phyloP scores from a whole-genome alignment of 1,140 invertebrate genomes.

The Apolygus lucorum region DNA sequence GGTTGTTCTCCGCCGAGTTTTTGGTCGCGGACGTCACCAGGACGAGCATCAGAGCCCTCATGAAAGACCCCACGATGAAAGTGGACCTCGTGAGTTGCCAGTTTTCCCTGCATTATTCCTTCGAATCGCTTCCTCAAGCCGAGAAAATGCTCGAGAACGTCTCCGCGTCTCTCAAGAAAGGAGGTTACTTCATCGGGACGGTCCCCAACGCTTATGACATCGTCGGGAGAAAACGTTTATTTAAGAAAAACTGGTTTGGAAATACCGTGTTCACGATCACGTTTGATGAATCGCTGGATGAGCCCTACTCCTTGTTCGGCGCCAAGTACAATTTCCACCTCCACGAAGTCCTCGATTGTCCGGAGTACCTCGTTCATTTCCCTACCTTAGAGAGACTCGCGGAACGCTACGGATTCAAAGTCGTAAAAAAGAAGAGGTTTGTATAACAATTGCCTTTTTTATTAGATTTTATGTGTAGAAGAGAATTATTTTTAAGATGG shows the following conservation, averaged over 20 bases:
- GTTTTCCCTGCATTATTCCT: conserved; percentile 95
- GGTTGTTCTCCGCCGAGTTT: conserved; percentile 77
- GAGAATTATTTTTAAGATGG: no score
- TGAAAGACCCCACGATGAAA: conserved; percentile 45
- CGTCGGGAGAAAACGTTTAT: conserved; percentile 54
- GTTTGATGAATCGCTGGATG: conserved; percentile 60
- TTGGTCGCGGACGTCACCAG: conserved; percentile 84
- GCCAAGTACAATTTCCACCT: conserved; percentile 93
- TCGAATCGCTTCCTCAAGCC: conserved; percentile 85
- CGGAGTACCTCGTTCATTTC: conserved; percentile 95
- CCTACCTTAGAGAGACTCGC: conserved; percentile 64
- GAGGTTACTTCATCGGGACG: conserved; percentile 94
- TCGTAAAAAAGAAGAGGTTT: conserved; percentile 45
- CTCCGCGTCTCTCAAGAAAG: conserved; percentile 73
- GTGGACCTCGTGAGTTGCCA: conserved; percentile 93
- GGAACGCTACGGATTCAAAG: conserved; percentile 47
- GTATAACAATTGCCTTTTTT: no score
- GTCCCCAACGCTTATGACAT: conserved; percentile 90
- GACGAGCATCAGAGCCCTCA: conserved; percentile 54
- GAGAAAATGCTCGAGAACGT: conserved; percentile 89
- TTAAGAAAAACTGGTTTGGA: conserved; percentile 59
- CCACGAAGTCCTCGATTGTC: conserved; percentile 94
- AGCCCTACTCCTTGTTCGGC: conserved; percentile 80
- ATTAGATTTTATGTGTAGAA: no score
- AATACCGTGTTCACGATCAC: conserved; percentile 80